Evolutionary conservation across 2,113 vertebrate genomes (phyloP), one percentile per base, ranked within the genome.

Genomic region (Sturnira hondurensis): DNA sequence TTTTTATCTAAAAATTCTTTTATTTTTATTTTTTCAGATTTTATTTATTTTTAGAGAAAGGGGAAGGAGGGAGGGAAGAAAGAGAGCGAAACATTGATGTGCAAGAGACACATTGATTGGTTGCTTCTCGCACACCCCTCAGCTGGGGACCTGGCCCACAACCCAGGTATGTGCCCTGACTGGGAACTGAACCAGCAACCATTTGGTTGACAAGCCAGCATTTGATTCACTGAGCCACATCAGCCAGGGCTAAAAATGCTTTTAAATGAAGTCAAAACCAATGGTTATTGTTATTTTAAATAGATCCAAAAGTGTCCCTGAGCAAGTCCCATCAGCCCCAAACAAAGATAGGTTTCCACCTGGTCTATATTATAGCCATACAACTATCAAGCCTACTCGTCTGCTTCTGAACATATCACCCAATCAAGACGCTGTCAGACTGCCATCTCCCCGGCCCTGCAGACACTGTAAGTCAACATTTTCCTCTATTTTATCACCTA

Each of bases 191-290:
- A 61, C 58, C 1, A 2, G 58, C 16, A 3, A 61, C 24, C 58
- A 26, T 61, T 28, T 1, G 10, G 58, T 61, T 61, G 22, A 26
- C 58, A 61, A 10, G 58, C 24, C 58, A 28, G 58, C 24, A 3
- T 28, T 28, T 10, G 11, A 61, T 61, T 22, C 58, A 61, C 58
- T 61, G 24, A 26, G 58, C 58, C 10, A 26, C 24, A 61, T 9
- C 58, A 61, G 58, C 58, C 24, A 28, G 58, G 58, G 58, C 58
- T 67, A 92, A 86, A 96, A 93, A 84, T 56, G 36, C n/a, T 67
- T 93, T 94, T 71, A 94, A 92, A 67, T 86, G 24, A 68, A 89
- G 33, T 84, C 15, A 95, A 92, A 96, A 82, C 31, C 45, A 92
- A 43, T 33, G 20, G 80, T 31, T 89, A 36, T 3, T 47, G 47